These are phyloP conservation scores for Apodemia zela DNA, from an alignment of 2,888 invertebrate species.

Conservation along the genomic window DNA sequence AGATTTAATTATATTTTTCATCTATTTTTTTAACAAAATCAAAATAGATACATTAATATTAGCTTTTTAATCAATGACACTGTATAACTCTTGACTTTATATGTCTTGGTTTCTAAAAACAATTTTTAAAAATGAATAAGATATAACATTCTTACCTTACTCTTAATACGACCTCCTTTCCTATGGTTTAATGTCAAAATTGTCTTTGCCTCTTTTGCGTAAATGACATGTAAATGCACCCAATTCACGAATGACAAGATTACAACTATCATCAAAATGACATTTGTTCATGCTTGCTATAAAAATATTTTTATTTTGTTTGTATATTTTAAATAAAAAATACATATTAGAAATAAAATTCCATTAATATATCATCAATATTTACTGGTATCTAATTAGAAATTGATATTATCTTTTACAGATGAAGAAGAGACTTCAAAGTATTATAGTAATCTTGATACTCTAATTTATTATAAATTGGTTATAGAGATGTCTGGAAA, in stretches of 20 bases:
- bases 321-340: conserved; percentile 25
- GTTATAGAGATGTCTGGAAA: conserved; percentile 48
- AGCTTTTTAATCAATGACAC: no score
- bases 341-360: conserved; percentile 9
- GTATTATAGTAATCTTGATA: conserved; percentile 29
- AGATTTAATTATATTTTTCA: no score
- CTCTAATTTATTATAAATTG: conserved; percentile 32
- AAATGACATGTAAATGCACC: conserved; percentile 5
- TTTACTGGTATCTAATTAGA: conserved; percentile 25
- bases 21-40: no score
- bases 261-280: conserved; percentile 49
- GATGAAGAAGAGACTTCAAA: conserved; percentile 37
- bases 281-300: conserved; percentile 21
- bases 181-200: neutral
- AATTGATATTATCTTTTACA: conserved; percentile 49
- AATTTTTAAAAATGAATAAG: no score
- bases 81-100: no score
- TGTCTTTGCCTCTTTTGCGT: neutral
- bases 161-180: neutral
- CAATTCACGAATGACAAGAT: conserved; percentile 7
- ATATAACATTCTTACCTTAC: neutral
- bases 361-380: conserved; percentile 10
- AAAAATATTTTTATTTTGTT: conserved; percentile 39
- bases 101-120: no score
- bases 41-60: no score